Evolutionary conservation across 2,113 vertebrate genomes (phyloP).

Genomic region (Platycercus adscitus): DNA sequence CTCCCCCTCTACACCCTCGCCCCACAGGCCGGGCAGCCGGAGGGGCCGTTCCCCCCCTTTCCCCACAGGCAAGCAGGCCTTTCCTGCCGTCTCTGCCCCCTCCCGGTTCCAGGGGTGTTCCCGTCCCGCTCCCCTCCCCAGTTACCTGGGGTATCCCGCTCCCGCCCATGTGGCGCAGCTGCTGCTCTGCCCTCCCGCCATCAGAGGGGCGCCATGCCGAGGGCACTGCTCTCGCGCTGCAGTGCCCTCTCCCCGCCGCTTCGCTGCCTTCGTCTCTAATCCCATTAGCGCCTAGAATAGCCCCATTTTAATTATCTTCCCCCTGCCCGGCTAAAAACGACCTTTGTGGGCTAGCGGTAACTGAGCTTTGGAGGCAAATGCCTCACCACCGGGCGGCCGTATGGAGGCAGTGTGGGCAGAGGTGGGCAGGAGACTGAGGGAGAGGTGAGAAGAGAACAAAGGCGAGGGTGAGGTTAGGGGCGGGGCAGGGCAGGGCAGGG

Average conservation of each 20-base stretch:
- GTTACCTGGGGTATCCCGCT: conserved; percentile 22
- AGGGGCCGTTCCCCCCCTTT: no score
- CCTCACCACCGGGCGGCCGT: not conserved
- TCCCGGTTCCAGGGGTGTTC: not conserved
- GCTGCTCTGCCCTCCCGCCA: conserved; percentile 31
- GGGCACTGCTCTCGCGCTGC: not conserved
- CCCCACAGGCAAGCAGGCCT: not conserved
- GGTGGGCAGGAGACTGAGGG: not conserved
- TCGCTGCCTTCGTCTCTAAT: conserved; percentile 63
- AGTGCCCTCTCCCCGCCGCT: not conserved
- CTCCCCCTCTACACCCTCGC: not conserved
- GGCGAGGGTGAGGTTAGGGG: not conserved
- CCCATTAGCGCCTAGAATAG: conserved; percentile 81
- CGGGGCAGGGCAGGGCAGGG: no score
- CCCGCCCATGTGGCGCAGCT: conserved; percentile 43
- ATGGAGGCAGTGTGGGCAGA: not conserved
- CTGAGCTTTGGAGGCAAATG: not conserved
- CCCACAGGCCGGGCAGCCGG: not conserved
- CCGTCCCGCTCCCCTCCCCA: not conserved
- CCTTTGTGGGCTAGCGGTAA: not conserved
- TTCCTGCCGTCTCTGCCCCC: not conserved
- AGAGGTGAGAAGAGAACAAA: not conserved
- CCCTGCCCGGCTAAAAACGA: not conserved
- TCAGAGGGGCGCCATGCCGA: conserved; percentile 31
- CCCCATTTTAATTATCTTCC: not conserved